Percentiles rank a stretch among this genome's conserved stretches.
phyloP scores from a whole-genome alignment of 2,888 invertebrate genomes.

The Trimorus sp. region DNA sequence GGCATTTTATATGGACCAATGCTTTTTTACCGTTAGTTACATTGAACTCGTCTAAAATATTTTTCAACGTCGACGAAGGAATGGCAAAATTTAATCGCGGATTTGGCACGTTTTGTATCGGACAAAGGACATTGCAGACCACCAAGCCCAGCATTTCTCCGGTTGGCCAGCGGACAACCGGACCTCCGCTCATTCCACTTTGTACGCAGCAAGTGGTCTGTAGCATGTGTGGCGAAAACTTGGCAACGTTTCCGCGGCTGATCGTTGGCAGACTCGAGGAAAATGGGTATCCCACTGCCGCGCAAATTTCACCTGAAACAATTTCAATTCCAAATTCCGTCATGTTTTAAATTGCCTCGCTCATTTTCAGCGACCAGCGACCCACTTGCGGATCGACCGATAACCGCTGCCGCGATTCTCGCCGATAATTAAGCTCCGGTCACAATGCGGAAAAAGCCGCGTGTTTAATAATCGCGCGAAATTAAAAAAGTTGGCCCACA shows the following conservation, averaged over 20 bases:
- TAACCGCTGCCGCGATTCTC: too few relatives aligned
- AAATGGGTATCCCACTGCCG: slow-evolving; percentile 85
- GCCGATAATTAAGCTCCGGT: too few relatives aligned
- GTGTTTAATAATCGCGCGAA: too few relatives aligned
- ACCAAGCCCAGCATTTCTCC: slow-evolving; percentile 83
- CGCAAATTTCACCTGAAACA: slow-evolving; percentile 83
- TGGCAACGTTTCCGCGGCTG: slow-evolving; percentile 84
- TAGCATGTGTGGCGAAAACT: slow-evolving; percentile 83
- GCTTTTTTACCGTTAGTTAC: slow-evolving; percentile 81
- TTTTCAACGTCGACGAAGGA: slow-evolving; percentile 82
- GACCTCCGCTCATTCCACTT: slow-evolving; percentile 86
- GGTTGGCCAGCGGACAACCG: slow-evolving; percentile 82
- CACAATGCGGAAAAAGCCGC: too few relatives aligned
- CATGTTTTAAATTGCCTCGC: too few relatives aligned
- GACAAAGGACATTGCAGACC: slow-evolving; percentile 84
- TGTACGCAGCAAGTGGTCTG: slow-evolving; percentile 86
- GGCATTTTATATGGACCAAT: neutral
- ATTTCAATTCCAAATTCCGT: too few relatives aligned
- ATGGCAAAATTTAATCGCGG: slow-evolving; percentile 86
- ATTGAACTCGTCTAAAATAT: slow-evolving; percentile 81
- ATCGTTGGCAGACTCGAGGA: slow-evolving; percentile 82
- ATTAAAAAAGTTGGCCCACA: too few relatives aligned
- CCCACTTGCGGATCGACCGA: too few relatives aligned
- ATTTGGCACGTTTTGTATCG: slow-evolving; percentile 82
- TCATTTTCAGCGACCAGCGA: too few relatives aligned